Base-by-base conservation (phyloP, 2,888 invertebrate species). In the Odontocerum albicorne region DNA sequence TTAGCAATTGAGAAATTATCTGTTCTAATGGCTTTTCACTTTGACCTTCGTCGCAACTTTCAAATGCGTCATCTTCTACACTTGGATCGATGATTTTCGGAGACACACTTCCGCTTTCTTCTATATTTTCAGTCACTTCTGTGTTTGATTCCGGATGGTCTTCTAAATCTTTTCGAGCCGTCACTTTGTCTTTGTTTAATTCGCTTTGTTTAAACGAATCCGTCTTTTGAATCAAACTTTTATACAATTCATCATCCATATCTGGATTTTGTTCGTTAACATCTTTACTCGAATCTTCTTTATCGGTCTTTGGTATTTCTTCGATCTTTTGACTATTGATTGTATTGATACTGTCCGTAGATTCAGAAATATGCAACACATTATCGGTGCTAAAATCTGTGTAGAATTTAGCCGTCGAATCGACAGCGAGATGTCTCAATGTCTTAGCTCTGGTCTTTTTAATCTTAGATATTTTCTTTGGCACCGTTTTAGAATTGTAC, bases 1-100 rank as follows among this genome's bases (percentile, higher is more conserved):
- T 85, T 3, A 93, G 72, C 10, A 92, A 74, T 66, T 91, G 91
- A 1, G 90, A 86, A 44, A 93, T 90, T 42, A 93, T 86, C 71
- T 90, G 80, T 70, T 89, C 87, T 63, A 86, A 75, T 43, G 82
- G 86, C 67, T 80, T 85, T 66, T 80, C 79, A 33, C 31, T 45
- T 3, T 43, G 52, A 1, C 45, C 55, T 16, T 61, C 60, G 64
- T 66, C 56, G 63, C 64, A 57, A 35, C 61, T 61, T 20, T 59
- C 61, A 21, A 51, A 60, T 13, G 47, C 47, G n/a, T 62, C 57
- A 3, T 59, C 56, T 36, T 60, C 58, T 3, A 13, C 32, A 16
- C 43, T 35, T 10, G 38, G 43, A 21, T 47, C 46, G 40, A 33
- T 43, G n/a, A 12, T 42, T 22, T 27, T 38, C 31, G 39, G 44